Base-by-base conservation (phyloP, 1,140 invertebrate genomes). In the Plectus sambesii region DNA sequence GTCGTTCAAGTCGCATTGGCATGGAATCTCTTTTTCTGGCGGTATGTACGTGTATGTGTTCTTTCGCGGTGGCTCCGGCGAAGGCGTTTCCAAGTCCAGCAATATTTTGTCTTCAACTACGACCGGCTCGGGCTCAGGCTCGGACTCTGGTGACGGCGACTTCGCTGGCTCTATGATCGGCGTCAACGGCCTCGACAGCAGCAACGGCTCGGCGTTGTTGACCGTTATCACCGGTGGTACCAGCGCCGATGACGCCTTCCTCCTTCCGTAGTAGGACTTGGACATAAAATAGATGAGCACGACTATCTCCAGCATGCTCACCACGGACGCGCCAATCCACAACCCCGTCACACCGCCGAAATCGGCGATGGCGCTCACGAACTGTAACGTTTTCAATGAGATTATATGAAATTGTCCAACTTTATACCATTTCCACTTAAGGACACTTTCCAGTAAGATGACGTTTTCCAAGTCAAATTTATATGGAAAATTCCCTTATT, bases 251-350 rank as follows among this genome's bases (percentile, higher is more conserved):
- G 58, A 59, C 3, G 38, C 39, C 27, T 63, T 63, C 22, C 48
- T 45, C 29, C 53, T 50, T 22, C 36, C 30, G 8, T 37, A 29
- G 22, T 51, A 62, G 2, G 59, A 51, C 44, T 66, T 49, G 6
- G 42, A 22, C 24, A 44, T 49, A 30, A 63, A 62, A 12, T 55
- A 33, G 3, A 50, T 36, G 8, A 67, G 40, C 12, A 55, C 46
- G 8, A 69, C 45, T 17, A 67, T 25, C 47, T 67, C 64, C 9
- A 69, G 44, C 33, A 67, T n/a, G 39, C 56, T 58, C 8, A 67
- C 62, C 15, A 67, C 52, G 6, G 64, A 67, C 20, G 66, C 66
- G 15, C 64, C 64, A 44, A 67, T 69, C 64, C 64, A 67, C 26
- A 67, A 52, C 15, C 64, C 64, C 22, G 49, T 59, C 8, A 67